These are phyloP conservation scores for Cromileptes altivelis DNA, from an alignment of 2,113 vertebrate species.

Conservation along the genomic window DNA sequence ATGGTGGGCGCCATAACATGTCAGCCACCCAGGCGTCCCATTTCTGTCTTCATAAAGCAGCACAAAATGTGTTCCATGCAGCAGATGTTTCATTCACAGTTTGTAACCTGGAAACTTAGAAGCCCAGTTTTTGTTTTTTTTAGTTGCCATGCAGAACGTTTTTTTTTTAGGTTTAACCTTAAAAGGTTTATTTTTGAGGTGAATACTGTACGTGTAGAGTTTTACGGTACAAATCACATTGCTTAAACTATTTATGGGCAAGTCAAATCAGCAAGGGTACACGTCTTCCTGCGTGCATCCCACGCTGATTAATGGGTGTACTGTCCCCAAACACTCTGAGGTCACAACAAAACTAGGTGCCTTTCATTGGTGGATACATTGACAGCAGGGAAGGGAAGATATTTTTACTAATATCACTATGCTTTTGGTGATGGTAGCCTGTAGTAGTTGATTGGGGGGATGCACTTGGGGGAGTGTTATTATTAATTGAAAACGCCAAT, in stretches of 20 bases:
- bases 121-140: too few species aligned
- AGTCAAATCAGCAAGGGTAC: neutral
- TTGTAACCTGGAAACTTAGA: neutral
- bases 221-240: neutral
- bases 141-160: neutral
- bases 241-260: neutral
- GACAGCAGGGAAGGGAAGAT: neutral
- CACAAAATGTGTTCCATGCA: neutral
- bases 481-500: too few species aligned
- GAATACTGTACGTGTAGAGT: neutral
- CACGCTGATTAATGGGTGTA: conserved; percentile 4
- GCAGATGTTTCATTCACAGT: conserved; percentile 8
- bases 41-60: neutral
- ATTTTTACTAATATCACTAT: neutral
- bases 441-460: too few species aligned
- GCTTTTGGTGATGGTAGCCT: neutral
- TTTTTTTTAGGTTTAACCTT: neutral
- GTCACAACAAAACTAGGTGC: neutral
- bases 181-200: conserved; percentile 4
- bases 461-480: too few species aligned
- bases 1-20: neutral
- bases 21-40: neutral
- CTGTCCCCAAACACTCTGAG: neutral
- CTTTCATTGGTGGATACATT: neutral
- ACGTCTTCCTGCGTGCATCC: neutral